Percentiles rank a stretch among this genome's conserved stretches.
These are phyloP conservation scores for Chelonus formosanus DNA, from an alignment of 2,888 invertebrate genomes.

Conservation along the genomic window DNA sequence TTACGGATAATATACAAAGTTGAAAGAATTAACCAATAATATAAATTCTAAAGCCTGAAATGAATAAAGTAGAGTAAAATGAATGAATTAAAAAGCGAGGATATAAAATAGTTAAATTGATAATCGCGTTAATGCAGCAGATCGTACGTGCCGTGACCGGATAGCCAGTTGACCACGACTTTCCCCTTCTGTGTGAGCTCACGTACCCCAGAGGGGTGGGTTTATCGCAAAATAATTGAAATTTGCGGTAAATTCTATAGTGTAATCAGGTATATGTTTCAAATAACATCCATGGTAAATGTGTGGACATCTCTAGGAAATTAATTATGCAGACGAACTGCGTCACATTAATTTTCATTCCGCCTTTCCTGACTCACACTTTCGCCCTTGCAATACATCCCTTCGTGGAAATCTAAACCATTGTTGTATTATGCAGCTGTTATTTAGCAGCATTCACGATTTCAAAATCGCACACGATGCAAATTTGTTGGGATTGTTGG, in stretches of 20 bases:
- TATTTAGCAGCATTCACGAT: constrained; percentile 33
- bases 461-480: constrained; percentile 31
- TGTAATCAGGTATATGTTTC: constrained; percentile 57
- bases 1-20: too few species aligned
- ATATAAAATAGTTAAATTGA: constrained; percentile 36
- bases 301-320: constrained; percentile 46
- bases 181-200: neutral
- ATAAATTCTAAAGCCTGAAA: constrained; percentile 1
- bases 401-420: constrained; percentile 16
- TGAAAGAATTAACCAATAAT: too few species aligned
- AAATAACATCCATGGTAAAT: constrained; percentile 57
- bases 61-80: neutral
- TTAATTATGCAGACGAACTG: constrained; percentile 61
- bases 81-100: constrained; percentile 2
- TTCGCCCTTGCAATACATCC: neutral
- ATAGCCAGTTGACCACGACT: constrained; percentile 28
- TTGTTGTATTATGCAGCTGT: constrained; percentile 37
- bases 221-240: constrained; percentile 61
- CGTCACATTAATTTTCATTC: constrained; percentile 54
- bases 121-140: constrained; percentile 43
- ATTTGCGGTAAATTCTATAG: constrained; percentile 60
- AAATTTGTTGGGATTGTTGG: constrained; percentile 28
- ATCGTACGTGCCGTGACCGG: constrained; percentile 43
- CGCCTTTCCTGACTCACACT: constrained; percentile 26
- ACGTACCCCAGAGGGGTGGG: constrained; percentile 30